A percentile compares a stretch with the other conserved stretches of the same genome.
These are phyloP conservation scores for Scaptomyza polygonia DNA, from an alignment of 2,888 invertebrate species.

Conservation along the genomic window DNA sequence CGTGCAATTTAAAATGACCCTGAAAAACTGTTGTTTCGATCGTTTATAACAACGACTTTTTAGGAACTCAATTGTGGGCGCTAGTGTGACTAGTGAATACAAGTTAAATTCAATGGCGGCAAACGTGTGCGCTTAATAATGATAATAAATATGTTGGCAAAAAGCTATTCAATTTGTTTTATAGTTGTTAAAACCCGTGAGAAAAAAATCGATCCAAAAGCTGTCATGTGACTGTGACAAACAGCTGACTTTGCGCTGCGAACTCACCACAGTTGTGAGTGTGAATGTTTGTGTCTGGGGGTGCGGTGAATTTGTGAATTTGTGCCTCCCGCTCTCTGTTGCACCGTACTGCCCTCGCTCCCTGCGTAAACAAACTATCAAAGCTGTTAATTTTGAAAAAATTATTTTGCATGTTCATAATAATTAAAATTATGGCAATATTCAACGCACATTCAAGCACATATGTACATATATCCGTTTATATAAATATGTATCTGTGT, in stretches of 20 bases:
- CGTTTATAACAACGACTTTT: neutral
- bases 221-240: conserved; percentile 85
- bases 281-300: conserved; percentile 40
- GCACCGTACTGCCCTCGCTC: conserved; percentile 8
- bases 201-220: conserved; percentile 82
- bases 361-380: conserved; percentile 68
- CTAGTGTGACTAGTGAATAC: neutral
- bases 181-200: conserved; percentile 80
- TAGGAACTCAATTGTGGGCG: neutral
- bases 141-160: conserved; percentile 59
- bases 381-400: conserved; percentile 49
- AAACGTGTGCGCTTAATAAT: neutral
- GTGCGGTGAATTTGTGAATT: conserved; percentile 56
- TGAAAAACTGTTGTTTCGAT: conserved; percentile 54
- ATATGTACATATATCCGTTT: neutral
- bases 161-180: conserved; percentile 50
- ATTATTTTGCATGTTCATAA: conserved; percentile 27
- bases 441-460: neutral
- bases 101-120: conserved; percentile 1
- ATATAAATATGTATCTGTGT: conserved; percentile 12
- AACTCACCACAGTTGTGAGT: conserved; percentile 65
- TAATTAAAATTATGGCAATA: conserved; percentile 30
- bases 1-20: conserved; percentile 54
- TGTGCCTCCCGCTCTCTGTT: conserved; percentile 15
- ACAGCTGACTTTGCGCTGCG: conserved; percentile 82